Evolutionary conservation across 2,888 invertebrate genomes (phyloP).

Genomic region (Brenthis daphne): DNA sequence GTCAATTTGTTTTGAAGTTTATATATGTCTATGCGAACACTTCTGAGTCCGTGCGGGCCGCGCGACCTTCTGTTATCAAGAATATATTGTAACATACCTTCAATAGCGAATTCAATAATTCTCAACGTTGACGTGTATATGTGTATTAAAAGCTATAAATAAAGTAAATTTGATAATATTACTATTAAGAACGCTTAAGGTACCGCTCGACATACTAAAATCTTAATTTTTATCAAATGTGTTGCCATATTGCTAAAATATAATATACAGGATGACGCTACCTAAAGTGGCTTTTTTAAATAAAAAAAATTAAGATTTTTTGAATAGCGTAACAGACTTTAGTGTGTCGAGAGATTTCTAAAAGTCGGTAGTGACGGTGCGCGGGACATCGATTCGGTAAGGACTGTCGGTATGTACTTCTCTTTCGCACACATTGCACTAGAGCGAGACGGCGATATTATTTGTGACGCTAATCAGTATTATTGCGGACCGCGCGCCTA

Average conservation of each 20-base stretch:
- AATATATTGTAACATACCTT: constrained; percentile 66
- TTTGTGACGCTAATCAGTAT: constrained; percentile 46
- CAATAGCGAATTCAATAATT: constrained; percentile 59
- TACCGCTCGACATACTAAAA: constrained; percentile 36
- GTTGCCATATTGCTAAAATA: constrained; percentile 20
- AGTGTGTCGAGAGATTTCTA: constrained; percentile 31
- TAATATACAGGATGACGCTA: constrained; percentile 17
- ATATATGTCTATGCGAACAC: background rate
- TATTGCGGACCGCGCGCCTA: constrained; percentile 60
- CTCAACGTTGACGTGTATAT: constrained; percentile 71
- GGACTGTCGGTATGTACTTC: constrained; percentile 17
- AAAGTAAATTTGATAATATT: constrained; percentile 58
- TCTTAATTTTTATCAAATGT: constrained; percentile 10
- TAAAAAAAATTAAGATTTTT: constrained; percentile 18
- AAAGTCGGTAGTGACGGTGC: constrained; percentile 68
- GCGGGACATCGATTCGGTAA: constrained; percentile 49
- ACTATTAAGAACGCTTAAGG: constrained; percentile 52
- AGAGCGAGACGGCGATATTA: constrained; percentile 27
- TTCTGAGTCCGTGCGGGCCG: constrained; percentile 54
- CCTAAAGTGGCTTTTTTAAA: constrained; percentile 27
- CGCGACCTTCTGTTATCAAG: constrained; percentile 68
- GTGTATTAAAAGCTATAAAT: constrained; percentile 68
- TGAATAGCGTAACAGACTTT: constrained; percentile 14
- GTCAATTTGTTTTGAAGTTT: constrained; percentile 32
- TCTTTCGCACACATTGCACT: constrained; percentile 26